Evolutionary conservation across 2,113 vertebrate species (phyloP), one percentile per base, ranked within the genome.

Genomic region (Eurypyga helias): DNA sequence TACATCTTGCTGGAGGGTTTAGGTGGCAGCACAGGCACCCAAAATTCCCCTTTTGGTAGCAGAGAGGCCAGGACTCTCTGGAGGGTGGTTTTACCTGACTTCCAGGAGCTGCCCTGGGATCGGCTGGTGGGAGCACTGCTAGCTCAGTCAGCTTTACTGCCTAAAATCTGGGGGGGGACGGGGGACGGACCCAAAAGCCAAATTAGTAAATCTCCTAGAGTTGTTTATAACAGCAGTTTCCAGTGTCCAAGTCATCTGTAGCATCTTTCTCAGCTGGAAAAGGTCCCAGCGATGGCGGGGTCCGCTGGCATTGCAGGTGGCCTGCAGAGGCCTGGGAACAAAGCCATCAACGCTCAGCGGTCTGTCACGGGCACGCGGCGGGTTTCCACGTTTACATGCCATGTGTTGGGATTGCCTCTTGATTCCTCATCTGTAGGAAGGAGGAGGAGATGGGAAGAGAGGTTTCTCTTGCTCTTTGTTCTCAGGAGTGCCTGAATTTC

Each of bases 221-320:
- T 69, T 52, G 15, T 80, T 83, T 24, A 20, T 33, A 61, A 34
- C 33, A 57, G 38, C 0, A 0, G 1, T 28, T n/a, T n/a, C 18
- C 60, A 25, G 20, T 11, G 28, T 33, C 70, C 34, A n/a, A 10
- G 45, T 13, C 10, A 4, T 69, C 29, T 48, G 34, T 7, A 57
- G 43, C 11, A 31, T 45, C 89, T 69, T 65, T 57, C 34, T 66
- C 13, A 6, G 8, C 2, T 78, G 60, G 49, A 41, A 38, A 25
- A 78, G 20, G 9, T 62, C 34, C n/a, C 60, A 24, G 0, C 8
- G 2, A 2, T 2, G 70, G 29, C 8, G n/a, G 49, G 31, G 5
- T 49, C 5, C 16, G 0, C 23, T 34, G 0, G 0, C 0, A 0
- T 1, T 72, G 70, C 20, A 21, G 29, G 19, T 23, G 82, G 13